Base-by-base conservation (phyloP, 2,888 invertebrate species). In the Ecliptopera silaceata region DNA sequence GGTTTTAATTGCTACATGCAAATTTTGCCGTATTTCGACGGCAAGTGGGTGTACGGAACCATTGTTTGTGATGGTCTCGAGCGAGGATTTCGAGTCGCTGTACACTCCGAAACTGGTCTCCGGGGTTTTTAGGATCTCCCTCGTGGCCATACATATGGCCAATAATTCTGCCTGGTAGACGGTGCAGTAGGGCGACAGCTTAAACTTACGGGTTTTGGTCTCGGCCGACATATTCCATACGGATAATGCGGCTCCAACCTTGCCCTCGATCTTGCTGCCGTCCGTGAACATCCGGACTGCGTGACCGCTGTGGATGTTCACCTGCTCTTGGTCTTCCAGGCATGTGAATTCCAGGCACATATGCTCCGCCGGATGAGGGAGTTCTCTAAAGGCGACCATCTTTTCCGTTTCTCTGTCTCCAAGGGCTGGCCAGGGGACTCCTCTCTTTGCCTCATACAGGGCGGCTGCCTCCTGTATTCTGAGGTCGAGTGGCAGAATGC, bases 101-200 rank as follows among this genome's bases (percentile, higher is more conserved):
- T 49, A 60, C 4, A 60, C 31, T 1, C 34, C 39, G 18, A 12
- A 47, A 0, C 18, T 31, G 0, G 11, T 0, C 13, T 54, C 32
- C 2, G 13, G 0, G 10, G 51, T 8, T 8, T 32, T 36, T 0
- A 42, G 36, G 3, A 53, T 32, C 13, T 39, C 39, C n/a, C 11
- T 11, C 0, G 51, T 20, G 1, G 46, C 46, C 5, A 10, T 34
- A 0, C 20, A 20, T 29, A 51, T 46, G 4, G 52, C 52, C 31
- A 56, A 13, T 0, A 56, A 26, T 34, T 56, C 50, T 0, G 52
- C 50, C 36, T 56, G 49, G 29, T 49, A 49, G 22, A 56, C 56
- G 0, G 56, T 45, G 26, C 56, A 56, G 39, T 56, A 17, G 1
- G 56, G 13, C 8, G 49, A 31, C 11, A 56, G 41, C 17, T 50